Percentiles rank a stretch among this genome's conserved stretches.
Evolutionary conservation across 2,113 vertebrate species (phyloP).

Genomic region (Petaurus breviceps): DNA sequence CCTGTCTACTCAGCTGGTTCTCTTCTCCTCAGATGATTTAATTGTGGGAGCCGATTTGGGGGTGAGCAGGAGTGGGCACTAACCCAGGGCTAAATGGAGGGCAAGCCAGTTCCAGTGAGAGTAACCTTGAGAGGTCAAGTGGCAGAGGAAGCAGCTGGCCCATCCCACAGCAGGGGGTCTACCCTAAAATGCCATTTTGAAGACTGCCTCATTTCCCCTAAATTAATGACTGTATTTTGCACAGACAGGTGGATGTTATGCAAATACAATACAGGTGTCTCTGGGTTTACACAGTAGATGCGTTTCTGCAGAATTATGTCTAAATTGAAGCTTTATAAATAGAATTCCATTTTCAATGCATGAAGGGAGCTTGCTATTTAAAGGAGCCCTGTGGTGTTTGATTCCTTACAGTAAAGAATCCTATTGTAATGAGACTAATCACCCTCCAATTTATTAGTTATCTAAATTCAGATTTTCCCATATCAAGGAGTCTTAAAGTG

Average conservation of each 20-base stretch:
- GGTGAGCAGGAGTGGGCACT: background rate
- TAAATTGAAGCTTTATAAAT: constrained; percentile 13
- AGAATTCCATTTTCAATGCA: constrained; percentile 5
- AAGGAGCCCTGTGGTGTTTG: background rate
- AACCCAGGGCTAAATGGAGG: background rate
- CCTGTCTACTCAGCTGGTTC: background rate
- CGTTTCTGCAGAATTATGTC: background rate
- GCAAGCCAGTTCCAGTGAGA: background rate
- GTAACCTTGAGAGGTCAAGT: constrained; percentile 5
- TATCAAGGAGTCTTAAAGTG: background rate
- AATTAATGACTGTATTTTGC: constrained; percentile 13
- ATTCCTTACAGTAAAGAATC: constrained; percentile 21
- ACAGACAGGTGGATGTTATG: constrained; percentile 18
- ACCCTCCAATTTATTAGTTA: background rate
- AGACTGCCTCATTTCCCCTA: background rate
- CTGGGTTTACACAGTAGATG: background rate
- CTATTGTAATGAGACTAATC: background rate
- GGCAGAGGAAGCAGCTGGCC: background rate
- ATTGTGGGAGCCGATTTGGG: background rate
- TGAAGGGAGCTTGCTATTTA: background rate
- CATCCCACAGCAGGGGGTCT: background rate
- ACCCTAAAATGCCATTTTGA: background rate
- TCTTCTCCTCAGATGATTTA: constrained; percentile 24
- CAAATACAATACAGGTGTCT: background rate
- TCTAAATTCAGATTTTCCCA: constrained; percentile 8